Percentiles rank a stretch among this genome's conserved stretches.
Conservation (phyloP, 2,113 vertebrate species). For the Gallinago media region DNA sequence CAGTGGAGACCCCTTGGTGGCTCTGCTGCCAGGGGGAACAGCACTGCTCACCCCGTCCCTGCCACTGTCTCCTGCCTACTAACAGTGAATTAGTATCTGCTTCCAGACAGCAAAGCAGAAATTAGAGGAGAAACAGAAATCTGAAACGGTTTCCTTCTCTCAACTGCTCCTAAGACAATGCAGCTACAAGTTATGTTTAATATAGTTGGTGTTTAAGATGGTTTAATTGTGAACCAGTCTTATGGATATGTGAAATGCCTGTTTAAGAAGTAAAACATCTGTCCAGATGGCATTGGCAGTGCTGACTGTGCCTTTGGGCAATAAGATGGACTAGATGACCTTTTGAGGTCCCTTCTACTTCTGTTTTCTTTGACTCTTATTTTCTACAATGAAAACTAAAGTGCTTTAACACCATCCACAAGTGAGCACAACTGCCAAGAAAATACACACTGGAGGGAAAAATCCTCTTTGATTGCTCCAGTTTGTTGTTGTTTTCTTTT, state of each 20-base stretch:
- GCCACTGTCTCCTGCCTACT: background rate
- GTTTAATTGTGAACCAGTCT: background rate
- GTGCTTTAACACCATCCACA: constrained; percentile 1
- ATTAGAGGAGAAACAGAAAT: background rate
- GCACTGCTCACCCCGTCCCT: background rate
- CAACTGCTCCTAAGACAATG: background rate
- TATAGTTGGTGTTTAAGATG: background rate
- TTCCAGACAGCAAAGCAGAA: background rate
- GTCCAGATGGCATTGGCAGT: background rate
- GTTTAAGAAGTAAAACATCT: background rate
- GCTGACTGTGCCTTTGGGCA: background rate
- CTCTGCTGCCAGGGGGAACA: background rate
- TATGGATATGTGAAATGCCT: background rate
- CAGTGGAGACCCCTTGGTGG: background rate
- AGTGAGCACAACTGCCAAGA: constrained; percentile 8
- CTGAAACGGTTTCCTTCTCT: background rate
- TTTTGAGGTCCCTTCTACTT: constrained; percentile 10
- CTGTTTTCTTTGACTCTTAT: background rate
- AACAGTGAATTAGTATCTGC: background rate
- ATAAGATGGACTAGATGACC: background rate
- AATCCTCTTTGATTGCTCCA: constrained; percentile 9
- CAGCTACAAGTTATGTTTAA: background rate
- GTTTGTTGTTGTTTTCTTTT: background rate
- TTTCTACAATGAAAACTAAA: constrained; percentile 13
- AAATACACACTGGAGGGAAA: constrained; percentile 28